Percentiles rank a stretch among this genome's conserved stretches.
phyloP scores from a whole-genome alignment of 2,797 vertebrate species.

The Lophius americanus region DNA sequence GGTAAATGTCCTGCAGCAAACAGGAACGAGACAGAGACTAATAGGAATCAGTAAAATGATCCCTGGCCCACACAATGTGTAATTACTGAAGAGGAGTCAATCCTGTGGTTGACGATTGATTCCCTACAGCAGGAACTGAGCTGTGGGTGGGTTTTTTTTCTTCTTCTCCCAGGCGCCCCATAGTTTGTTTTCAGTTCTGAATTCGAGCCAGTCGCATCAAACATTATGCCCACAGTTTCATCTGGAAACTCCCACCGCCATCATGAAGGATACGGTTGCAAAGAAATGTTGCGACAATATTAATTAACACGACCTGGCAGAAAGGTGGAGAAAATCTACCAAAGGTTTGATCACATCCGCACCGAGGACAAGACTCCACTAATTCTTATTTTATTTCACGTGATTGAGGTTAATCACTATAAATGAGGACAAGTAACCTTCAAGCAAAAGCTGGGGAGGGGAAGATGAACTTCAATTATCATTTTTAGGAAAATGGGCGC shows the following conservation, averaged over 20 bases:
- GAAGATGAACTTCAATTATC: too few relatives aligned
- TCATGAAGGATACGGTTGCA: constrained; percentile 2
- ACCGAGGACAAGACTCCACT: too few relatives aligned
- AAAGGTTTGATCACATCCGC: too few relatives aligned
- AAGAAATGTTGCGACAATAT: constrained; percentile 6
- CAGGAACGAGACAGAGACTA: constrained; percentile 3
- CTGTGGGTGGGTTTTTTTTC: constrained; percentile 8
- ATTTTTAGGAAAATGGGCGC: too few relatives aligned
- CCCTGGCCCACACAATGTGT: constrained; percentile 30
- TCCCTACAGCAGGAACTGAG: constrained; percentile 24
- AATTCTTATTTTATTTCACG: too few relatives aligned
- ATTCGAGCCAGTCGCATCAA: constrained; percentile 14
- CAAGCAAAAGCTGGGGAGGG: too few relatives aligned
- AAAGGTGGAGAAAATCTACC: background rate
- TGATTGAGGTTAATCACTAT: too few relatives aligned
- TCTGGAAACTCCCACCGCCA: constrained; percentile 9
- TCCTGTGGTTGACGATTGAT: constrained; percentile 35
- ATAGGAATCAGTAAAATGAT: constrained; percentile 36
- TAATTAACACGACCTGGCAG: background rate
- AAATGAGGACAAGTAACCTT: too few relatives aligned
- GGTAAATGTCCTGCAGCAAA: constrained; percentile 36
- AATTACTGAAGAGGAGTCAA: constrained; percentile 42
- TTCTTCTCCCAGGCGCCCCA: background rate
- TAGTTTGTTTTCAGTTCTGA: constrained; percentile 18
- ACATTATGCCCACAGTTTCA: background rate